Percentiles rank a stretch among this genome's conserved stretches.
These are phyloP conservation scores for Zhengitettix transpicula DNA, from an alignment of 2,888 invertebrate species.

Conservation along the genomic window DNA sequence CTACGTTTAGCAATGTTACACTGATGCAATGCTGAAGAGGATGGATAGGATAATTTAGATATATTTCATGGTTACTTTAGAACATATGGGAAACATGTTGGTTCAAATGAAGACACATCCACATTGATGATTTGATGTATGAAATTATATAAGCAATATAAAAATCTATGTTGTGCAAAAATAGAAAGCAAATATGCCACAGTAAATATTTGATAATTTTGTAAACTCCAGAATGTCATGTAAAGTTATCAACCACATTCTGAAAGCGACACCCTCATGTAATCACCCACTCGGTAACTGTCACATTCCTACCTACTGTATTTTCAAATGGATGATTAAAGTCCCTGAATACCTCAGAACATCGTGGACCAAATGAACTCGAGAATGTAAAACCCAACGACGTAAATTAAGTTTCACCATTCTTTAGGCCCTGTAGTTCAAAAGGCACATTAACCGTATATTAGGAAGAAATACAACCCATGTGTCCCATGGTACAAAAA, in stretches of 20 bases:
- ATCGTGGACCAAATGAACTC: too few relatives aligned
- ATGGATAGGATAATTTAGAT: slow-evolving; percentile 1
- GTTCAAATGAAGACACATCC: neutral
- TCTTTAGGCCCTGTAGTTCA: neutral
- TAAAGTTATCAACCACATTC: too few relatives aligned
- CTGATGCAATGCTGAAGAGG: slow-evolving; percentile 3
- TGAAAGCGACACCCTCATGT: too few relatives aligned
- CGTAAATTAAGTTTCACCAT: too few relatives aligned
- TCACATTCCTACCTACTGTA: too few relatives aligned
- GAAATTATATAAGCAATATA: neutral
- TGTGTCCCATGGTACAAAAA: neutral
- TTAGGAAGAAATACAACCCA: neutral
- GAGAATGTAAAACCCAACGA: too few relatives aligned
- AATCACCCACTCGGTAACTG: too few relatives aligned
- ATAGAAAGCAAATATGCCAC: neutral
- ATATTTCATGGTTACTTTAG: neutral
- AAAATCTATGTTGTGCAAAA: neutral
- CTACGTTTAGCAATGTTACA: slow-evolving; percentile 9
- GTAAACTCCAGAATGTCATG: too few relatives aligned
- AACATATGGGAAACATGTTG: neutral
- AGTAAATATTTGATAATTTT: neutral
- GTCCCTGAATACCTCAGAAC: too few relatives aligned
- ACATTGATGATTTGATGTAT: neutral
- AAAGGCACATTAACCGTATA: slow-evolving; percentile 1
- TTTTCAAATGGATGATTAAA: too few relatives aligned